Evolutionary conservation across 2,888 invertebrate genomes (phyloP).

Genomic region (Ophraella communa): DNA sequence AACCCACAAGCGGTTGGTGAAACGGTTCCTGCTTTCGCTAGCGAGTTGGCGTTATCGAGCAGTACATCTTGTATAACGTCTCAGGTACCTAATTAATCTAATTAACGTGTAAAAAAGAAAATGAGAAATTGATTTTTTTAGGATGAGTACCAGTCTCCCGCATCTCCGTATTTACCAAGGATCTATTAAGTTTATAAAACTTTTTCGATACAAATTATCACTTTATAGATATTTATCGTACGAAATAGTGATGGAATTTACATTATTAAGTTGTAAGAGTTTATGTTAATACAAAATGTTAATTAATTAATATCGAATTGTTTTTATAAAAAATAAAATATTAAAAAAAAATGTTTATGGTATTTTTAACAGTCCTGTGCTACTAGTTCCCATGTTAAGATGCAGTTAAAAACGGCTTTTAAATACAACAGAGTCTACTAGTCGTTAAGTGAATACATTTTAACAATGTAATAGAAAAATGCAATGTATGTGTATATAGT

Average conservation of each 20-base stretch:
- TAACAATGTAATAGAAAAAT: too few relatives aligned
- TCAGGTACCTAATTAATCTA: slow-evolving; percentile 54
- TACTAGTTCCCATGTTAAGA: too few relatives aligned
- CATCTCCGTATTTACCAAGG: slow-evolving; percentile 57
- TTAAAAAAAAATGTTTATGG: not conserved
- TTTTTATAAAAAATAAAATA: not conserved
- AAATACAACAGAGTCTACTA: too few relatives aligned
- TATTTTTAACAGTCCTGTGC: not conserved
- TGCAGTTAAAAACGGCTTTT: too few relatives aligned
- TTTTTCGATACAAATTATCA: not conserved
- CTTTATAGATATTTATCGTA: not conserved
- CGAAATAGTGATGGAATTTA: not conserved
- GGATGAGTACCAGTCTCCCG: slow-evolving; percentile 54
- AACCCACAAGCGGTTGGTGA: slow-evolving; percentile 58
- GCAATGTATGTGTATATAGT: too few relatives aligned
- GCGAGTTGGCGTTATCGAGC: slow-evolving; percentile 67
- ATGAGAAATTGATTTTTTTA: slow-evolving; percentile 40
- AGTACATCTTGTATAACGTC: slow-evolving; percentile 67
- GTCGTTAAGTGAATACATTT: too few relatives aligned
- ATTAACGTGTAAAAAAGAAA: not conserved
- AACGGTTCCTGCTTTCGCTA: slow-evolving; percentile 64
- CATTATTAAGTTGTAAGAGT: not conserved
- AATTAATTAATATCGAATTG: not conserved
- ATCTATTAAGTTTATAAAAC: slow-evolving; percentile 46
- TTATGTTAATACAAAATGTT: not conserved